Percentiles rank a stretch among this genome's conserved stretches.
Evolutionary conservation across 2,113 vertebrate genomes (phyloP).

Genomic region (Okapia johnstoni): DNA sequence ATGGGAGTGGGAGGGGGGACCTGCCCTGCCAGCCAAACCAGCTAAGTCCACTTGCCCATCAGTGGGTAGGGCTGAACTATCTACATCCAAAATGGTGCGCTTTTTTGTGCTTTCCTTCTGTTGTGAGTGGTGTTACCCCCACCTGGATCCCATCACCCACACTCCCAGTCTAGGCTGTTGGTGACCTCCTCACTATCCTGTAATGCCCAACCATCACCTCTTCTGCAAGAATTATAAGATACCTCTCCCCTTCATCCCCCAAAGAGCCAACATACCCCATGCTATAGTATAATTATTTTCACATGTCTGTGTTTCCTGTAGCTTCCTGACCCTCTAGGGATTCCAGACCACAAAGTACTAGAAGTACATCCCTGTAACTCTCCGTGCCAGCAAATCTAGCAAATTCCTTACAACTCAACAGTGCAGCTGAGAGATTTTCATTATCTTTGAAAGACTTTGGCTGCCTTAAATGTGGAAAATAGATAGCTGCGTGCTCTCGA

Average conservation of each 20-base stretch:
- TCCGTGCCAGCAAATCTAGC: slow-evolving; percentile 41
- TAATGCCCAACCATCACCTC: not conserved
- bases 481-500: slow-evolving; percentile 50
- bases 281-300: not conserved
- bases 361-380: slow-evolving; percentile 51
- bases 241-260: not conserved
- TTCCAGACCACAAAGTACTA: slow-evolving; percentile 49
- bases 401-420: slow-evolving; percentile 62
- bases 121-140: not conserved
- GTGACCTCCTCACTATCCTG: not conserved
- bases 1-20: not conserved
- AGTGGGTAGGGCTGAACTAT: not conserved
- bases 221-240: not conserved
- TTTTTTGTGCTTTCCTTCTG: not conserved
- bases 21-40: not conserved
- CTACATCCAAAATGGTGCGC: not conserved
- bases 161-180: not conserved
- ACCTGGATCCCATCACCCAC: not conserved
- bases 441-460: slow-evolving; percentile 62
- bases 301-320: not conserved
- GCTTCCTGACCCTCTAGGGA: not conserved
- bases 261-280: not conserved
- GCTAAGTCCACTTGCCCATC: not conserved
- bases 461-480: slow-evolving; percentile 42
- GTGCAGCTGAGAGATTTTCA: slow-evolving; percentile 54